A percentile compares a stretch with the other conserved stretches of the same genome.
These are phyloP conservation scores for Alauda arvensis DNA, from an alignment of 2,797 vertebrate species.

Conservation along the genomic window DNA sequence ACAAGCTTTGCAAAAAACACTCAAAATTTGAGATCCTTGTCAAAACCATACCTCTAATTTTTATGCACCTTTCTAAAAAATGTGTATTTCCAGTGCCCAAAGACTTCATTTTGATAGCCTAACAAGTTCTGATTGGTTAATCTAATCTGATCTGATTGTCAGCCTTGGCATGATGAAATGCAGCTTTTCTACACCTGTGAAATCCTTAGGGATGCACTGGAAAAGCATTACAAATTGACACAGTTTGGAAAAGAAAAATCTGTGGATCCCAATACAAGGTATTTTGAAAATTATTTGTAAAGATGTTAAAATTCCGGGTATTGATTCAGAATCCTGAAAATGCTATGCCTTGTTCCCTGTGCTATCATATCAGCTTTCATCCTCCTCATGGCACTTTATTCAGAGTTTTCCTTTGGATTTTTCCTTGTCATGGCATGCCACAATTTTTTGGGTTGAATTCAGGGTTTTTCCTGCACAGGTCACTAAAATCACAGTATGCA, in stretches of 20 bases:
- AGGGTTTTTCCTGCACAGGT: not conserved
- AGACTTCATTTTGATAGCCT: not conserved
- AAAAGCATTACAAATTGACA: not conserved
- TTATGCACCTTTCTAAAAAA: not conserved
- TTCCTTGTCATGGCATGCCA: rapidly evolving
- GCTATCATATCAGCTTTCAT: not conserved
- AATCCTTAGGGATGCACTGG: not conserved
- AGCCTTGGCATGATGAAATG: not conserved
- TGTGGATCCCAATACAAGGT: rapidly evolving
- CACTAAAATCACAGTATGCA: not conserved
- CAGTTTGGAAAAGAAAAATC: not conserved
- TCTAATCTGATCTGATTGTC: not conserved
- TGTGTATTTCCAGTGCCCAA: not conserved
- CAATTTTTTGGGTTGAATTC: not conserved
- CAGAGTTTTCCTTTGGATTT: not conserved
- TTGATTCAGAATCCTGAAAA: not conserved
- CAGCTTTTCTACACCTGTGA: not conserved
- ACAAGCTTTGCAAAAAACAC: not conserved
- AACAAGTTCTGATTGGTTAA: not conserved
- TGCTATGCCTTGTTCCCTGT: not conserved
- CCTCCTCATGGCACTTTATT: not conserved
- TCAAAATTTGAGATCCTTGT: not conserved
- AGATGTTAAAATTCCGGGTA: not conserved
- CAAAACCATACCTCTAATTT: not conserved
- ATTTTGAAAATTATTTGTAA: not conserved